phyloP scores from a whole-genome alignment of 2,888 invertebrate genomes.

The Dendrolimus pini region DNA sequence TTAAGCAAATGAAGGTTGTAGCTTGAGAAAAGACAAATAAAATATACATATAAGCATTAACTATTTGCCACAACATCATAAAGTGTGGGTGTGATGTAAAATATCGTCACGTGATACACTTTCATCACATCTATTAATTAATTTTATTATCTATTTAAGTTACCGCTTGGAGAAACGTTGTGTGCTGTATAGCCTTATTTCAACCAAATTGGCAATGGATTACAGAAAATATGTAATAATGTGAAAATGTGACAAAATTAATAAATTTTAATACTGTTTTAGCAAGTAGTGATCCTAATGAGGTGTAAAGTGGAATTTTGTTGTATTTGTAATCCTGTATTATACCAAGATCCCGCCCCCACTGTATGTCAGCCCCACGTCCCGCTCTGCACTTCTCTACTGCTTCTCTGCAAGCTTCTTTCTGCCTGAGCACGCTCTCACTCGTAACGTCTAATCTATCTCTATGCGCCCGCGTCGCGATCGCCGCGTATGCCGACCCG shows the following conservation, averaged over 20 bases:
- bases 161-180: too few species aligned
- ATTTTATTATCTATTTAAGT: too few species aligned
- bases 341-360: constrained; percentile 65
- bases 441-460: constrained; percentile 53
- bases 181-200: constrained; percentile 5
- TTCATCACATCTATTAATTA: too few species aligned
- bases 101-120: too few species aligned
- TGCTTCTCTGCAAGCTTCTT: constrained; percentile 77
- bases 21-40: too few species aligned
- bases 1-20: constrained; percentile 13
- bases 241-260: constrained; percentile 20
- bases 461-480: constrained; percentile 53
- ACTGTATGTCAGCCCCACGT: constrained; percentile 73
- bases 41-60: too few species aligned
- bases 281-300: constrained; percentile 53
- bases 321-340: constrained; percentile 66
- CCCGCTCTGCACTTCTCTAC: constrained; percentile 77
- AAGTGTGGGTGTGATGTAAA: too few species aligned
- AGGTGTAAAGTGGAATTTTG: constrained; percentile 47
- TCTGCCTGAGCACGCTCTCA: constrained; percentile 75
- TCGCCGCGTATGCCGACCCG: constrained; percentile 35
- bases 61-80: too few species aligned
- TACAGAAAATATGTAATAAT: constrained; percentile 12
- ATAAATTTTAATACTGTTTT: constrained; percentile 44
- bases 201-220: constrained; percentile 25